Base-by-base conservation (phyloP, 2,888 invertebrate genomes). In the Morinoia aosen region DNA sequence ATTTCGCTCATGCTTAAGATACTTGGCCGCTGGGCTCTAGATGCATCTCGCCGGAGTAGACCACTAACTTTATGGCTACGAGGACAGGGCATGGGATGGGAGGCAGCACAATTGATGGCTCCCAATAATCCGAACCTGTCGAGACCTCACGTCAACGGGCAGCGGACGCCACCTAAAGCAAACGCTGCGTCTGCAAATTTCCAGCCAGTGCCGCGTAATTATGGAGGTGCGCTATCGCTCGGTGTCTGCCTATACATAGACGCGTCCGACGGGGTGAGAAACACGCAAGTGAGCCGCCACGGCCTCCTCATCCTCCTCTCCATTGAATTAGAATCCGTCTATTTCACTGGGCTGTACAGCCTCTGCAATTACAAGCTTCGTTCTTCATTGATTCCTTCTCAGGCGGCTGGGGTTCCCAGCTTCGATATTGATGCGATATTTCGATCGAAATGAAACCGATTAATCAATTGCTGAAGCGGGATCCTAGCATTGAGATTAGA, bases 261-360 rank as follows among this genome's bases (percentile, higher is more conserved):
- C 25, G 25, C 76, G 33, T 76, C 25, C 76, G 8, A 33, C 76
- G 48, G 48, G 48, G 48, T 48, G 48, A 48, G 48, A 48, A 48
- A 48, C 19, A 33, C 76, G 25, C 19, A 16, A 33, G 76, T 76
- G 76, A 19, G 8, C 25, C 16, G 76, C 25, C 16, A 76, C 76
- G 25, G 25, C 16, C 25, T 61, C 25, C 10, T 10, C 25, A 10
- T 33, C 33, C 33, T 76, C 10, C 76, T 33, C 76, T 76, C 76
- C 76, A 76, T 76, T 76, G 76, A 76, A 76, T 76, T 76, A 76
- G 76, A 76, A 76, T 76, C 76, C 25, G 76, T 76, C 76, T 76
- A 76, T 76, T 76, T 76, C 76, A 76, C 76, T 76, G 76, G 25
- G 76, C 76, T 10, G 25, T 16, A 33, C 76, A 76, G 76, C 25